Base-by-base conservation (phyloP, 2,797 vertebrate species). In the Gastrophryne carolinensis region DNA sequence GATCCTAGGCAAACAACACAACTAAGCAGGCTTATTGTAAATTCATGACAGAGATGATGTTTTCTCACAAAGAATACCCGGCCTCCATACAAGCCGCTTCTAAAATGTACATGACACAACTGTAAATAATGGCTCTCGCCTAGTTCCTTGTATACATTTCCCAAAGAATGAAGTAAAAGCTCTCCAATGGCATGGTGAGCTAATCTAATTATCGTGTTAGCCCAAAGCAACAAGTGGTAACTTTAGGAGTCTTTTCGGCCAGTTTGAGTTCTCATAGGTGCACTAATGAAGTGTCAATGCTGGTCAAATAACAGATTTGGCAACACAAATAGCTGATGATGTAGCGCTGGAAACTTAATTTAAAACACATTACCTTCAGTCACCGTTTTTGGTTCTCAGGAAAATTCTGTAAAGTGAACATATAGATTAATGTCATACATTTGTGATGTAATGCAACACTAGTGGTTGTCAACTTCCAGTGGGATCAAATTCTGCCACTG, bases 51-150 rank as follows among this genome's bases (percentile, higher is more conserved):
- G 39, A 63, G n/a, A 27, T 37, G 17, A 71, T 57, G 74, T 37
- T 29, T 63, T 77, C 63, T 49, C 58, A 27, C 10, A 47, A 50
- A 35, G 35, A 77, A 57, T 57, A 23, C 17, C 65, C 15, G 35
- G 74, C 26, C 1, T 32, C 57, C 49, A 15, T 39, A 15, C 21
- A 30, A 71, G 60, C 29, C 37, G 60, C 64, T 77, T 35, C 60
- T 58, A 50, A 77, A 77, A 49, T n/a, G n/a, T 57, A 64, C 66
- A 53, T 65, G 73, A 70, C 56, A 68, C 61, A n/a, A 62, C 39
- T 60, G 62, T 76, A 68, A 75, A 68, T 75, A 75, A 61, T 67
- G 30, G 62, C 21, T 47, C 41, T 57, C 50, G 72, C 37, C 19
- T 44, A 23, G 39, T 50, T 67, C 29, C 10, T 19, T 9, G n/a